Evolutionary conservation across 2,888 invertebrate genomes (phyloP), one percentile per base, ranked within the genome.

Genomic region (Ferdinandea cuprea): DNA sequence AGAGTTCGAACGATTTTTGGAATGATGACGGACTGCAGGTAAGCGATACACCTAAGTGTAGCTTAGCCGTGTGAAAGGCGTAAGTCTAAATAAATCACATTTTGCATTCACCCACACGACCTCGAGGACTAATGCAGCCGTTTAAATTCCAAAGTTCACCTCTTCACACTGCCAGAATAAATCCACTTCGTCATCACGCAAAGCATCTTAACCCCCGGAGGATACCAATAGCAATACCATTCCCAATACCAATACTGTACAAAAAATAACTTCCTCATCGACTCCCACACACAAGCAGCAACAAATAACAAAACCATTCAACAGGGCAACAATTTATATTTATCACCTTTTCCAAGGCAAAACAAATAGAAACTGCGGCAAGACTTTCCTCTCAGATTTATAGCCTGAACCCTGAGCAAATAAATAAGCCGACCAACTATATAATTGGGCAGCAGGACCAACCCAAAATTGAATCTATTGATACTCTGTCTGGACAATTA

Each of bases 401-500:
- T 74, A 28, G 32, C 50, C 30, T 17, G 48, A 61, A 40, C 50
- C 42, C 17, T 15, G 44, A 17, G 35, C 52, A 54, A 40, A 77
- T 63, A 69, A 77, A 71, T 46, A 61, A 68, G 68, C 61, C 11
- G 37, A 52, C 54, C 68, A 73, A 63, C 72, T 30, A 66, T 32
- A 50, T 80, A 80, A 69, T 68, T 80, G 74, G 74, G 48, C 66
- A 48, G 46, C 21, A 28, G 48, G 61, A 56, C 80, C 69, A 52
- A 48, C 76, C 71, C 71, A 50, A 78, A 78, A 73, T 68, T 56
- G 61, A 73, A 35, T 68, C 73, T 61, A 79, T 73, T 37, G 78
- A 72, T 66, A 30, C 56, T 52, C 37, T 54, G 68, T 15, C 52
- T 21, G 76, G 76, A 76, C 76, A 81, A 81, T 81, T 81, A 81